Evolutionary conservation across 2,888 invertebrate genomes (phyloP).

Genomic region (Tetragonisca angustula): DNA sequence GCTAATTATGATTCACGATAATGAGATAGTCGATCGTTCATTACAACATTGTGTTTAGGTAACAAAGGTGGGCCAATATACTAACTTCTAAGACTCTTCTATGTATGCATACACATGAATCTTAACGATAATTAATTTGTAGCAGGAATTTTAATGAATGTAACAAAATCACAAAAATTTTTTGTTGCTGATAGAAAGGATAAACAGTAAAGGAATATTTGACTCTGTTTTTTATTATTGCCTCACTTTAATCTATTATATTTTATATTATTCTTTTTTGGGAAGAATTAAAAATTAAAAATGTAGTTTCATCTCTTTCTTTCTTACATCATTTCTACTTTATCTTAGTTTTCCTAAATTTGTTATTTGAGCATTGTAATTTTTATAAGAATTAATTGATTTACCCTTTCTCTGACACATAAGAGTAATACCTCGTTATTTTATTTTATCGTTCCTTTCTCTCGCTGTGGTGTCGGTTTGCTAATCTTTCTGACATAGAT

Average conservation of each 20-base stretch:
- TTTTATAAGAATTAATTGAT: background rate
- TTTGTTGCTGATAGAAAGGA: background rate
- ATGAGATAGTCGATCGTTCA: background rate
- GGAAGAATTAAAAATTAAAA: too few relatives aligned
- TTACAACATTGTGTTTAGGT: background rate
- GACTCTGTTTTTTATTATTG: background rate
- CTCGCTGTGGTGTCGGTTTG: slow-evolving; percentile 15
- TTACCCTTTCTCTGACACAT: background rate
- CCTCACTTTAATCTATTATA: background rate
- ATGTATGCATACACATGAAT: background rate
- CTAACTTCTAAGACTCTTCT: too few relatives aligned
- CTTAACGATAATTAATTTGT: too few relatives aligned
- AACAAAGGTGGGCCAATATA: background rate
- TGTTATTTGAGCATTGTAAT: too few relatives aligned
- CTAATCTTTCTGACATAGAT: slow-evolving; percentile 40
- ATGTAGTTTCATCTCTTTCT: too few relatives aligned
- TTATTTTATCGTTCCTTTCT: slow-evolving; percentile 35
- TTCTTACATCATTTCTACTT: too few relatives aligned
- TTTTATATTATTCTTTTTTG: background rate
- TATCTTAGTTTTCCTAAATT: too few relatives aligned
- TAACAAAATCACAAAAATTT: too few relatives aligned
- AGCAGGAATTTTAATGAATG: background rate
- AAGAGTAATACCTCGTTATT: background rate
- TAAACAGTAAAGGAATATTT: background rate
- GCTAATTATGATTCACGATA: background rate